phyloP scores from a whole-genome alignment of 2,113 vertebrate species.

The Gymnarchus niloticus region DNA sequence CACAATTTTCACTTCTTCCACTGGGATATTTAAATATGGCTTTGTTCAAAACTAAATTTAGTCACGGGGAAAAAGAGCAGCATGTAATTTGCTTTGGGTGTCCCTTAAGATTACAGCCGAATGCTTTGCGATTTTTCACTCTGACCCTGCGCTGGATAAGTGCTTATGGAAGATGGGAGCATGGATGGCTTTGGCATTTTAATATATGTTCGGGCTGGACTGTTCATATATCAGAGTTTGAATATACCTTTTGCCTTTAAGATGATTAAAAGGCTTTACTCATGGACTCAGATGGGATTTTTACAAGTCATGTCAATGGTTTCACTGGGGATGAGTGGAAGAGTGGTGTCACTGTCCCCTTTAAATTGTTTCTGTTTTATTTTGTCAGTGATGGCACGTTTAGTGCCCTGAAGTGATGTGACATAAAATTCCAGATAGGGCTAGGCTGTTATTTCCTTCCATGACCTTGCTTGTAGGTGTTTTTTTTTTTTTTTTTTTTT shows the following conservation, averaged over 20 bases:
- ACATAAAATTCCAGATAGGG: not conserved
- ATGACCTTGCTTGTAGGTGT: not conserved
- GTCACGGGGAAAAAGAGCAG: not conserved
- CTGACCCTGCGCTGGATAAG: not conserved
- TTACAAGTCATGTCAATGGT: not conserved
- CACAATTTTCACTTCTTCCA: not conserved
- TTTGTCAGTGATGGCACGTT: not conserved
- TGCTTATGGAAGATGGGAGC: not conserved
- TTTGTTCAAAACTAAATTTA: not conserved
- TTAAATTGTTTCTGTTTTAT: not conserved
- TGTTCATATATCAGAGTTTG: not conserved
- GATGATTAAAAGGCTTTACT: not conserved
- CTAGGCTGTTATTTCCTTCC: not conserved
- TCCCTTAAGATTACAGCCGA: not conserved
- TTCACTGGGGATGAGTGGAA: not conserved
- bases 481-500: too few species aligned
- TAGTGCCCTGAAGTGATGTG: not conserved
- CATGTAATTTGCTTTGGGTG: not conserved
- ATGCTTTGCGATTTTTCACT: not conserved
- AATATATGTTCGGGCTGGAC: not conserved
- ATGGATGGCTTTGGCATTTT: not conserved
- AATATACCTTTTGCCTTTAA: not conserved
- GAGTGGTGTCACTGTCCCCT: not conserved
- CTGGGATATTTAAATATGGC: conserved; percentile 1
- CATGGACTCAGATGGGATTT: not conserved